Percentiles rank a stretch among this genome's conserved stretches.
Evolutionary conservation across 2,888 invertebrate genomes (phyloP).

Genomic region (Drosophila macrospina): DNA sequence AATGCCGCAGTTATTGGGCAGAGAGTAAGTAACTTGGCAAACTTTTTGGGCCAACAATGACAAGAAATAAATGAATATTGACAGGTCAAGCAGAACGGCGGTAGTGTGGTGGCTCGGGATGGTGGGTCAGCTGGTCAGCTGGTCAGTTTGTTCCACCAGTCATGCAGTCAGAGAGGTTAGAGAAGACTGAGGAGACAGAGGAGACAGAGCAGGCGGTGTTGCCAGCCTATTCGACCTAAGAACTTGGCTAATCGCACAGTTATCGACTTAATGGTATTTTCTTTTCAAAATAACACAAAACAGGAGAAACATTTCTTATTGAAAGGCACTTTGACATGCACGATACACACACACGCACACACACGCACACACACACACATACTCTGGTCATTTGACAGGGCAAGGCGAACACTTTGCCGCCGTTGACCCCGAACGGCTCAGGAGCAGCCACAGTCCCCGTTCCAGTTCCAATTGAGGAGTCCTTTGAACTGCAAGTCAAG

Average conservation of each 20-base stretch:
- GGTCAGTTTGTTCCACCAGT: conserved; percentile 33
- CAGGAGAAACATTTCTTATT: conserved; percentile 46
- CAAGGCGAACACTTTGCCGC: conserved; percentile 55
- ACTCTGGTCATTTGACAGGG: conserved; percentile 66
- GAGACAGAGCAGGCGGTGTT: background rate
- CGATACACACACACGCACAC: conserved; percentile 48
- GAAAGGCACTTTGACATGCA: conserved; percentile 76
- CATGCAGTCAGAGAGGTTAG: conserved; percentile 33
- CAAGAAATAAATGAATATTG: conserved; percentile 80
- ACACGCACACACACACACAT: conserved; percentile 9
- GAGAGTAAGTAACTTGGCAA: conserved; percentile 40
- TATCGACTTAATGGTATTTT: conserved; percentile 79
- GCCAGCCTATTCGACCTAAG: conserved; percentile 69
- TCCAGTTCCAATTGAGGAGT: conserved; percentile 8
- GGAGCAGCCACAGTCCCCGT: background rate
- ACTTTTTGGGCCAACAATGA: conserved; percentile 58
- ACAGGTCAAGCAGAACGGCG: conserved; percentile 47
- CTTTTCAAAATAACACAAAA: conserved; percentile 45
- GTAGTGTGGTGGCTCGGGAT: conserved; percentile 35
- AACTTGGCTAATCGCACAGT: conserved; percentile 78
- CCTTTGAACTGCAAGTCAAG: conserved; percentile 82
- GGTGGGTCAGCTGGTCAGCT: conserved; percentile 27
- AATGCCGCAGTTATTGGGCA: conserved; percentile 20
- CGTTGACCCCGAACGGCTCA: conserved; percentile 63
- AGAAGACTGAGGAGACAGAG: no score